These are phyloP conservation scores for Mobula birostris DNA, from an alignment of 2,113 vertebrate species.

Conservation along the genomic window DNA sequence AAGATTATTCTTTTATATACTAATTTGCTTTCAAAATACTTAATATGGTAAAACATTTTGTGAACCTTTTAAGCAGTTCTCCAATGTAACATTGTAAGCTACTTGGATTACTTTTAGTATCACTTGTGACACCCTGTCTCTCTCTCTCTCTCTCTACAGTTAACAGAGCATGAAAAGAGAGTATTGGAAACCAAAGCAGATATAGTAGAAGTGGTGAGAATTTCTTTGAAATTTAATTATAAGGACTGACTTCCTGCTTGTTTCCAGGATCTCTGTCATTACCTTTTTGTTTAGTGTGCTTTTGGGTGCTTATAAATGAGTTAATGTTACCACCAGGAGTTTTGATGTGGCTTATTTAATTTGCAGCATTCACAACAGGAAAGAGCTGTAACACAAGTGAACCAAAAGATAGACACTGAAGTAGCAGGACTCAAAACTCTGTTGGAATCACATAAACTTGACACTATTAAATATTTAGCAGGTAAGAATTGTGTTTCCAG, in stretches of 20 bases:
- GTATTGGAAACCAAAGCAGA: slow-evolving; percentile 75
- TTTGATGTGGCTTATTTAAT: slow-evolving; percentile 42
- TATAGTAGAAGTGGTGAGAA: slow-evolving; percentile 82
- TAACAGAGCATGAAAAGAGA: slow-evolving; percentile 73
- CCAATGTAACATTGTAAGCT: not conserved
- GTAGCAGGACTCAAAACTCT: slow-evolving; percentile 91
- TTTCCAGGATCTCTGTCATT: not conserved
- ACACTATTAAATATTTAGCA: slow-evolving; percentile 94
- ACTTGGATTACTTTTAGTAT: not conserved
- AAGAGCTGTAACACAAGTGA: slow-evolving; percentile 73
- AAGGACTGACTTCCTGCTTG: not conserved
- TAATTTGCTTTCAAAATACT: not conserved
- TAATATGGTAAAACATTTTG: not conserved
- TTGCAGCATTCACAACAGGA: slow-evolving; percentile 80
- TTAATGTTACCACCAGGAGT: not conserved
- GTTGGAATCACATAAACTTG: slow-evolving; percentile 89
- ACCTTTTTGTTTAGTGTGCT: not conserved
- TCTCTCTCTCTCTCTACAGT: slow-evolving; percentile 54
- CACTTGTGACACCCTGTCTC: not conserved
- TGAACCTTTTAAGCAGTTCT: not conserved
- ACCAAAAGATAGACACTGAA: slow-evolving; percentile 92
- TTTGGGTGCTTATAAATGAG: not conserved
- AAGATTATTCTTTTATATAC: not conserved
- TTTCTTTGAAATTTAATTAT: not conserved
- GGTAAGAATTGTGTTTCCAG: slow-evolving; percentile 56